phyloP scores from a whole-genome alignment of 1,140 invertebrate species.

The Choristoneura fumiferana region DNA sequence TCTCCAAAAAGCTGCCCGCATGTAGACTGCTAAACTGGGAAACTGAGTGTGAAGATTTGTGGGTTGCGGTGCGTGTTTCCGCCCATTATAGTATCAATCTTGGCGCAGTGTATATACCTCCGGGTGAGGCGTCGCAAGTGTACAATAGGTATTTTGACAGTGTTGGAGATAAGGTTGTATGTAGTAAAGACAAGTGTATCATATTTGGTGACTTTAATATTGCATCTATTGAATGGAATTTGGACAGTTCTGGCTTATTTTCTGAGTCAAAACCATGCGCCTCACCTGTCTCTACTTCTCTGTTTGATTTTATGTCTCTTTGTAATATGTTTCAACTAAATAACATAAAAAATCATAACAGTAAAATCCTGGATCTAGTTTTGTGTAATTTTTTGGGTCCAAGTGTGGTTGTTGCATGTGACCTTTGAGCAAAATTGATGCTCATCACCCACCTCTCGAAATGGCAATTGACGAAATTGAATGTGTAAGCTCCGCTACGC shows the following conservation, averaged over 20 bases:
- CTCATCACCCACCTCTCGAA: no score
- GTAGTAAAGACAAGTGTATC: background rate
- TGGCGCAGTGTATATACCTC: background rate
- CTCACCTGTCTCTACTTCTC: no score
- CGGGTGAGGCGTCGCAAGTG: no score
- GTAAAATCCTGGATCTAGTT: conserved; percentile 24
- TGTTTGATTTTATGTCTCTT: conserved; percentile 12
- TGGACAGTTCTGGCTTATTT: no score
- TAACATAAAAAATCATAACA: conserved; percentile 17
- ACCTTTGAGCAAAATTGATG: no score
- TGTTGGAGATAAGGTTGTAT: no score
- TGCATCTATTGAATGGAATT: no score
- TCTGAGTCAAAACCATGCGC: no score
- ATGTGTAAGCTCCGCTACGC: no score
- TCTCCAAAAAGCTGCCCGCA: conserved; percentile 22
- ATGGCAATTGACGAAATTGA: no score
- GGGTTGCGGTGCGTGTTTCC: conserved; percentile 21
- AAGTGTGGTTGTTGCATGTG: no score
- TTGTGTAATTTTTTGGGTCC: conserved; percentile 6
- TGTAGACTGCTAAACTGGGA: conserved; percentile 22
- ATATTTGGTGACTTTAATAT: conserved; percentile 4
- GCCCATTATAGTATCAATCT: background rate
- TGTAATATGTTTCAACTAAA: conserved; percentile 20
- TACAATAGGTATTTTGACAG: no score
- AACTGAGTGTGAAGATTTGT: conserved; percentile 27